Evolutionary conservation across 2,113 vertebrate species (phyloP), one percentile per base, ranked within the genome.

Genomic region (Dromaius novaehollandiae): DNA sequence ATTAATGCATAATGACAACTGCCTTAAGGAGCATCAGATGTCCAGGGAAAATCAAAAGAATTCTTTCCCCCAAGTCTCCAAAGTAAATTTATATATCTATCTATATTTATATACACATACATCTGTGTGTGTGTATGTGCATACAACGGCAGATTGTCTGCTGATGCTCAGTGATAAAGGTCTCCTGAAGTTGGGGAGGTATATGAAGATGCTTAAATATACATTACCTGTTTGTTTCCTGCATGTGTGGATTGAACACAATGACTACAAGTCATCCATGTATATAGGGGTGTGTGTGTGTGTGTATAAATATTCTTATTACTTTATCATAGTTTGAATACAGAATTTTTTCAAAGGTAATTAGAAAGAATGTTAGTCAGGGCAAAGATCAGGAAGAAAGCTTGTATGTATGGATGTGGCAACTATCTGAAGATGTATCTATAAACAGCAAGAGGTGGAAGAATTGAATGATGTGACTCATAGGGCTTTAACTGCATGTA

Each of bases 1-100:
- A 96, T 87, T 96, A 96, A 98, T 97, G 53, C 63, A 46, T 83
- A 75, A 82, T 95, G 97, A 97, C 95, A 98, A 80, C 61, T 85
- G 97, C 96, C 97, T 93, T 92, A 92, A 97, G 96, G 93, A 92
- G 89, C n/a, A 80, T 96, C 88, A 79, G 74, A 90, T 88, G 80
- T 91, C 94, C 51, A 64, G 61, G 68, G 75, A 83, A 82, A 93
- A 95, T 86, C 63, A 86, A 87, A 91, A 91, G 70, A 79, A 91
- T 90, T 80, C 51, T 78, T 86, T 70, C 58, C 36, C 40, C 36
- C 60, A 51, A 61, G 56, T 81, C 56, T 74, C 46, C 32, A 53
- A 0, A 8, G 32, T 36, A 88, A 61, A 75, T 64, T 58, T 85
- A 12, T 51, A 11, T n/a, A 12, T 56, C 25, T 50, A 4, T n/a